Evolutionary conservation across 2,888 invertebrate genomes (phyloP).

Genomic region (Caenorhabditis virilis): DNA sequence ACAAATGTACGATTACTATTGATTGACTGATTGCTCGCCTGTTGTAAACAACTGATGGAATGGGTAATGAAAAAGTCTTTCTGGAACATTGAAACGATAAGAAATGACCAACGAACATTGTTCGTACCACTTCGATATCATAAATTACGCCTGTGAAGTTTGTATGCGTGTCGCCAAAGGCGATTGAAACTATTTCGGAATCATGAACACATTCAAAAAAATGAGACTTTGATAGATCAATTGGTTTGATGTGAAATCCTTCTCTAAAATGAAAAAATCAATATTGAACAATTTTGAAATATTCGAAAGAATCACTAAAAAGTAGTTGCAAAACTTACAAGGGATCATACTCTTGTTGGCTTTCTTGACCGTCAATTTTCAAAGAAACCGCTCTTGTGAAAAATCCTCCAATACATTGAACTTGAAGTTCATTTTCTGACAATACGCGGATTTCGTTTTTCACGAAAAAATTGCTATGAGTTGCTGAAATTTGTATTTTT

Average conservation of each 20-base stretch:
- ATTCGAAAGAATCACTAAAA: too few species aligned
- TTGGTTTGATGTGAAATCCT: background rate
- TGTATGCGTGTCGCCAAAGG: too few species aligned
- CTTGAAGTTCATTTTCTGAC: background rate
- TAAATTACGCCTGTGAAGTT: too few species aligned
- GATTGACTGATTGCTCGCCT: too few species aligned
- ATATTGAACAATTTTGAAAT: background rate
- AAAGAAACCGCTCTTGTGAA: constrained; percentile 8
- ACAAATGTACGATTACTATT: too few species aligned
- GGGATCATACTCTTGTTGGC: constrained; percentile 10
- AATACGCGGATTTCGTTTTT: background rate
- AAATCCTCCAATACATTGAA: constrained; percentile 7
- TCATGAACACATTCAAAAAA: constrained; percentile 14
- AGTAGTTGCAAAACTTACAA: constrained; percentile 7
- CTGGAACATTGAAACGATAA: too few species aligned
- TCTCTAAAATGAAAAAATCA: constrained; percentile 7
- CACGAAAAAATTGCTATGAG: background rate
- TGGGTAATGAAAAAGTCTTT: too few species aligned
- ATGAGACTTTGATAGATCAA: background rate
- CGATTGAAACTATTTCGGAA: too few species aligned
- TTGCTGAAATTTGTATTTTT: background rate
- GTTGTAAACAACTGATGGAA: too few species aligned
- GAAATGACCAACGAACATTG: too few species aligned
- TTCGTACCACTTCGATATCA: too few species aligned
- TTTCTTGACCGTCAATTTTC: background rate